A percentile compares a stretch with the other conserved stretches of the same genome.
These are phyloP conservation scores for Salvelinus alpinus DNA, from an alignment of 2,113 vertebrate genomes.

Conservation along the genomic window DNA sequence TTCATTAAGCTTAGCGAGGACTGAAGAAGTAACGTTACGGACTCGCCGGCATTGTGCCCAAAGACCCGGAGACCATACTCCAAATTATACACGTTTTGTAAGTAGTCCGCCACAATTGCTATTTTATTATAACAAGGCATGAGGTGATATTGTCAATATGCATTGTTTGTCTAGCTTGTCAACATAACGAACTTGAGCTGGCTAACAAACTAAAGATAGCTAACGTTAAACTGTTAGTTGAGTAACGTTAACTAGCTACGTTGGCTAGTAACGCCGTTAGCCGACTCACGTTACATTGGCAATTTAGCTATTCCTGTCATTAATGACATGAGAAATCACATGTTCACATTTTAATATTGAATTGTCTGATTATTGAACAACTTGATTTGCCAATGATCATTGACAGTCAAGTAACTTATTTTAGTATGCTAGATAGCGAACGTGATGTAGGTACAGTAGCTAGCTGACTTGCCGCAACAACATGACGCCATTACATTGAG, in stretches of 20 bases:
- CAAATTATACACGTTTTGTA: constrained; percentile 23
- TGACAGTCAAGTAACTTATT: not conserved
- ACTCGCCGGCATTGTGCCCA: constrained; percentile 48
- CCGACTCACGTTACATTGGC: too few relatives aligned
- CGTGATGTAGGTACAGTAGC: not conserved
- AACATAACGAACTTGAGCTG: constrained; percentile 19
- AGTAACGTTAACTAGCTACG: constrained; percentile 51
- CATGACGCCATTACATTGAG: not conserved
- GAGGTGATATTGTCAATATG: constrained; percentile 27
- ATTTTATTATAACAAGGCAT: not conserved
- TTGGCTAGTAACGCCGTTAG: too few relatives aligned
- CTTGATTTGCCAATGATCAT: not conserved
- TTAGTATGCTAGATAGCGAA: not conserved
- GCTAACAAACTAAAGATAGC: not conserved
- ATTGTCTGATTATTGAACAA: constrained; percentile 24
- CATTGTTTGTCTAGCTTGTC: constrained; percentile 10
- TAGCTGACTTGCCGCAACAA: not conserved
- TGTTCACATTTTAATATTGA: constrained; percentile 30
- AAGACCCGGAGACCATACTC: constrained; percentile 10
- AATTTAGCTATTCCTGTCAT: too few relatives aligned
- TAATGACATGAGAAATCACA: too few relatives aligned
- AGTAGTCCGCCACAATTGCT: constrained; percentile 14
- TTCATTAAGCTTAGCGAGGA: constrained; percentile 50
- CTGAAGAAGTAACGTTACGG: constrained; percentile 25
- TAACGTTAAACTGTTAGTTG: constrained; percentile 37